Percentiles rank a stretch among this genome's conserved stretches.
Evolutionary conservation across 2,797 vertebrate species (phyloP).

Genomic region (Hirundo rustica): DNA sequence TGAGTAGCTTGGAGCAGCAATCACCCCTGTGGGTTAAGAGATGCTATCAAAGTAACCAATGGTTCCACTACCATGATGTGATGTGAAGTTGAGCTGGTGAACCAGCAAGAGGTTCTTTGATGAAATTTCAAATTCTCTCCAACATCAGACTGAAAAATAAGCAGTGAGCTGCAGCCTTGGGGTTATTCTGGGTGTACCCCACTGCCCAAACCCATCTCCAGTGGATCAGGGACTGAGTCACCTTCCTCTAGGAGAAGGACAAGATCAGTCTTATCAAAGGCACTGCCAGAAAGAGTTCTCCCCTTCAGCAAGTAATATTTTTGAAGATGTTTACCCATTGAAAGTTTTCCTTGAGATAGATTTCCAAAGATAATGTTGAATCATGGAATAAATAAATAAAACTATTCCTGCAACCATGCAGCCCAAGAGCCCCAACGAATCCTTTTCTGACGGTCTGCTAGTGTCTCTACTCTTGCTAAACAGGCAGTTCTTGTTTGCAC

Average conservation of each 20-base stretch:
- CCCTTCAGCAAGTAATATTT: not conserved
- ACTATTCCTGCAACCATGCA: not conserved
- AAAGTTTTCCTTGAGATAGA: not conserved
- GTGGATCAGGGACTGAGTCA: not conserved
- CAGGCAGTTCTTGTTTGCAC: not conserved
- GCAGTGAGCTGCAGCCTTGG: not conserved
- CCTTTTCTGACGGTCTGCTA: not conserved
- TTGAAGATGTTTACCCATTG: not conserved
- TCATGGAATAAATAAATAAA: not conserved
- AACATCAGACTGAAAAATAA: not conserved
- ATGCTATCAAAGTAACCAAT: not conserved
- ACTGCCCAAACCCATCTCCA: not conserved
- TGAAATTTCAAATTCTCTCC: not conserved
- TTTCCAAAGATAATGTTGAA: not conserved
- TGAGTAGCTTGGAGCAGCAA: not conserved
- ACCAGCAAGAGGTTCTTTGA: not conserved
- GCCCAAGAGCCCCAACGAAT: not conserved
- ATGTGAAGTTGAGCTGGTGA: not conserved
- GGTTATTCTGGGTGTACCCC: not conserved
- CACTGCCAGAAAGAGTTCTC: not conserved
- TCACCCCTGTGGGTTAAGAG: not conserved
- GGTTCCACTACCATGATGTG: not conserved
- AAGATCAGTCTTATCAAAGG: not conserved
- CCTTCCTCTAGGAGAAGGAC: not conserved
- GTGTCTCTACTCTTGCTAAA: not conserved